Evolutionary conservation across 1,140 invertebrate species (phyloP).

Genomic region (Apolygus lucorum): DNA sequence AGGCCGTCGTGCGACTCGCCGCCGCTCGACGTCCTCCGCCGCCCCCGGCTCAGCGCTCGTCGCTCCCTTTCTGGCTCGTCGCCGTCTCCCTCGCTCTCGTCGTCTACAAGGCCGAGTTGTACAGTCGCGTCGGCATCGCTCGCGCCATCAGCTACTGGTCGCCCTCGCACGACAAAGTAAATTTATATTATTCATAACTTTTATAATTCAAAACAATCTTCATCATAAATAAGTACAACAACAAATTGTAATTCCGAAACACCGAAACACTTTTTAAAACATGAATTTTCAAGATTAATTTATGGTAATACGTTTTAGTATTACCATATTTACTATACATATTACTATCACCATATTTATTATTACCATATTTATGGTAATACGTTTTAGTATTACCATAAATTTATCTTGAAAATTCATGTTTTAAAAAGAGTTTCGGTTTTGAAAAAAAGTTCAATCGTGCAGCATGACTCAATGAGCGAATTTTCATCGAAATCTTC

Average conservation of each 20-base stretch:
- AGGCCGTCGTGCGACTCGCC: background rate
- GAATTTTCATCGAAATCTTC: no score
- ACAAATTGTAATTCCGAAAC: background rate
- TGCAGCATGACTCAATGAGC: no score
- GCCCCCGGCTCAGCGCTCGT: background rate
- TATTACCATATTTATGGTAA: no score
- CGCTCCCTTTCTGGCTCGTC: background rate
- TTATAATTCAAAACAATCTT: background rate
- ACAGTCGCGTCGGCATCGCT: constrained; percentile 17
- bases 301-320: no score
- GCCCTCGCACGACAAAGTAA: background rate
- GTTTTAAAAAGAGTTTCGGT: no score
- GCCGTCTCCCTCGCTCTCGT: constrained; percentile 5
- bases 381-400: no score
- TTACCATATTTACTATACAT: no score
- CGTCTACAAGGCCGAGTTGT: constrained; percentile 2
- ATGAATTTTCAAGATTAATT: no score
- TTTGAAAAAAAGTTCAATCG: no score
- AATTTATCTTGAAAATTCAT: no score
- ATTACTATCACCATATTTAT: no score
- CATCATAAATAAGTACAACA: no score
- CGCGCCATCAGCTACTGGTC: constrained; percentile 17
- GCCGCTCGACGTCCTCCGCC: background rate
- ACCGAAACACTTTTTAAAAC: background rate
- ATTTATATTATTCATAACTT: background rate